A percentile compares a stretch with the other conserved stretches of the same genome.
These are phyloP conservation scores for Phalacrocorax aristotelis DNA, from an alignment of 2,113 vertebrate species.

Conservation along the genomic window DNA sequence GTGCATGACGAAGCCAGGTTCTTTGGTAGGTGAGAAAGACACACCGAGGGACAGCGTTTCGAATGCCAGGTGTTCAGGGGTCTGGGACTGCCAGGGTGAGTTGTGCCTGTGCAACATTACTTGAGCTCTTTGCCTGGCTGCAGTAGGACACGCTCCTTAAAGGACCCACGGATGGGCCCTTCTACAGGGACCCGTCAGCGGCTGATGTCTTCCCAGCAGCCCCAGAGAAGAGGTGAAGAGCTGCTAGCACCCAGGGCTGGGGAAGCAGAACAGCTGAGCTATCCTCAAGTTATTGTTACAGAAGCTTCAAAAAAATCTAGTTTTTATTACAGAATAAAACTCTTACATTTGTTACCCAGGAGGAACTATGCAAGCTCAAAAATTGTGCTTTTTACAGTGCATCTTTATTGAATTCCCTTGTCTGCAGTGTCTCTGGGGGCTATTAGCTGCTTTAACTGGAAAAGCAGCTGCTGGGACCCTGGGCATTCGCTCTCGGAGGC, in stretches of 20 bases:
- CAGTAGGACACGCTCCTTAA: fast-evolving
- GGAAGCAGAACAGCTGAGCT: not conserved
- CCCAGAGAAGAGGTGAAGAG: not conserved
- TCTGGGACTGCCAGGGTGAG: not conserved
- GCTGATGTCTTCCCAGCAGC: not conserved
- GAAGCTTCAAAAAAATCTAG: not conserved
- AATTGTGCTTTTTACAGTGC: not conserved
- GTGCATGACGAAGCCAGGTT: not conserved
- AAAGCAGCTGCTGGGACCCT: not conserved
- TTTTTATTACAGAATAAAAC: not conserved
- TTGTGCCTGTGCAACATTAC: no score
- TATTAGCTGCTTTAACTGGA: not conserved
- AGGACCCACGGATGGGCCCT: not conserved
- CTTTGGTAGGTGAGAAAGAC: not conserved
- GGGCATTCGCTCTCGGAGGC: not conserved
- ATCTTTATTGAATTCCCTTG: not conserved
- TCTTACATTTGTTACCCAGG: not conserved
- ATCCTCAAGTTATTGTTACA: not conserved
- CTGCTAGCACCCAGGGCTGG: not conserved
- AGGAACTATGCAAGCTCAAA: not conserved
- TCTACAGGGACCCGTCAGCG: not conserved
- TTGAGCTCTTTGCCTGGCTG: not conserved
- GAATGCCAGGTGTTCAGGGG: not conserved
- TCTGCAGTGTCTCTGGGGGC: not conserved
- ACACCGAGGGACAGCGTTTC: not conserved